Evolutionary conservation across 2,113 vertebrate genomes (phyloP).

Genomic region (Notothenia coriiceps): DNA sequence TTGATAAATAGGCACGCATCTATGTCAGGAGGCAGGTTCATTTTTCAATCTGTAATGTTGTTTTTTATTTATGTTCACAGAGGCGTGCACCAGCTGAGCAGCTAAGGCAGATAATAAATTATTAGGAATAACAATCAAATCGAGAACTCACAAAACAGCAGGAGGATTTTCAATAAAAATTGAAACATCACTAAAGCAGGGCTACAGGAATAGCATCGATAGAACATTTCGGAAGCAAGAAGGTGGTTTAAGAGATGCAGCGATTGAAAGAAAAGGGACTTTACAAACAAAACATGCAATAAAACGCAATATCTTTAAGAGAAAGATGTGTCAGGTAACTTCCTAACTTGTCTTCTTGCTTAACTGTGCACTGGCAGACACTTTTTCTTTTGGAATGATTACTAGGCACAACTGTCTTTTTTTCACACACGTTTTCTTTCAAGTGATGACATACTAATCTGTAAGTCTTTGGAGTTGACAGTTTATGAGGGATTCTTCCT

Average conservation of each 20-base stretch:
- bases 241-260: conserved; percentile 3
- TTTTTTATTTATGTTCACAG: no score
- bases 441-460: conserved; percentile 6
- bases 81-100: no score
- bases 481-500: conserved; percentile 1
- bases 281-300: conserved; percentile 30
- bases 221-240: conserved; percentile 13
- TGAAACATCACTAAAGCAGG: conserved; percentile 17
- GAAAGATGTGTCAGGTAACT: conserved; percentile 27
- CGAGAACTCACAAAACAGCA: conserved; percentile 37
- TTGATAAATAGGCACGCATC: no score
- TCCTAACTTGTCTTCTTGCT: neutral
- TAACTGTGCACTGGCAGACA: neutral
- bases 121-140: no score
- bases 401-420: neutral
- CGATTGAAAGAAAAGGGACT: neutral
- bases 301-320: conserved; percentile 7
- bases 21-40: no score
- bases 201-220: conserved; percentile 1
- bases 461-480: neutral
- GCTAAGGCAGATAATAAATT: no score
- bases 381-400: conserved; percentile 33
- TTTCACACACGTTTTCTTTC: conserved; percentile 16
- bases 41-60: no score
- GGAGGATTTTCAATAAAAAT: conserved; percentile 33